A percentile compares a stretch with the other conserved stretches of the same genome.
phyloP scores from a whole-genome alignment of 2,113 vertebrate species.

The Xiphophorus couchianus region DNA sequence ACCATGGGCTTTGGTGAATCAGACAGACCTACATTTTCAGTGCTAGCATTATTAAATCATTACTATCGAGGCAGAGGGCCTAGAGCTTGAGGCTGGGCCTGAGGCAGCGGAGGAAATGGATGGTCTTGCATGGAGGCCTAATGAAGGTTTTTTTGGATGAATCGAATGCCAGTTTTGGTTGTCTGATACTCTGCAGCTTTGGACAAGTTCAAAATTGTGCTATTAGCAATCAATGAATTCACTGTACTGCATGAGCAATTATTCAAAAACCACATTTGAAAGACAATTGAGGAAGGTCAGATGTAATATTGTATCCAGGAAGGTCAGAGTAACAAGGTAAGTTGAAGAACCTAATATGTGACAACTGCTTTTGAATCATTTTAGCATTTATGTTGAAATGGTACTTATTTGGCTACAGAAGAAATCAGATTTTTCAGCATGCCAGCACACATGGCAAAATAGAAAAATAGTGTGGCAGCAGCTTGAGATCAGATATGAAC shows the following conservation, averaged over 20 bases:
- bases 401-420: not conserved
- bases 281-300: not conserved
- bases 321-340: not conserved
- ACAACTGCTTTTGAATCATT: not conserved
- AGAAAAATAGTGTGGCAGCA: not conserved
- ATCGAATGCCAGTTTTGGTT: slow-evolving; percentile 41
- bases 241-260: not conserved
- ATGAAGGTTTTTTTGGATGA: slow-evolving; percentile 43
- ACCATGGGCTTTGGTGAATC: slow-evolving; percentile 75
- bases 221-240: slow-evolving; percentile 1
- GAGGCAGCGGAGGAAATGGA: slow-evolving; percentile 60
- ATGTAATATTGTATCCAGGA: not conserved
- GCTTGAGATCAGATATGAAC: not conserved
- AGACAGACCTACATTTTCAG: slow-evolving; percentile 78
- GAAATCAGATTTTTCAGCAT: not conserved
- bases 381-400: not conserved
- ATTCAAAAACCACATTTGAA: not conserved
- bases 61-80: slow-evolving; percentile 68
- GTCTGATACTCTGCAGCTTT: slow-evolving; percentile 2
- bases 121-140: slow-evolving; percentile 61
- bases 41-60: slow-evolving; percentile 81
- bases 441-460: not conserved
- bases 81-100: slow-evolving; percentile 62
- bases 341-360: not conserved
- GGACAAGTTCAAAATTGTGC: slow-evolving; percentile 13